Conservation (phyloP, 2,888 invertebrate genomes). For the Heliothis peltigera region DNA sequence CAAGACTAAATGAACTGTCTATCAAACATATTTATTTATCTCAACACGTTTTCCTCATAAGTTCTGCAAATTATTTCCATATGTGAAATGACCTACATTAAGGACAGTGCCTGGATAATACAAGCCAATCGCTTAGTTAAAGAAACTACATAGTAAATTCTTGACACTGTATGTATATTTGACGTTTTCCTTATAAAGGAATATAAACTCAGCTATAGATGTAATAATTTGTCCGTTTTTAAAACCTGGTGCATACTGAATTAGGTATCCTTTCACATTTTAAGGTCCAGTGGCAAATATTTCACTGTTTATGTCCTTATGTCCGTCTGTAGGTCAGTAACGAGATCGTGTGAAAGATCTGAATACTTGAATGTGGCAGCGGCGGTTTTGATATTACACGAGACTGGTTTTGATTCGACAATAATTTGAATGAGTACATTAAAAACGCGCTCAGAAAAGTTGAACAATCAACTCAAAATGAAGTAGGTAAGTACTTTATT, state of each 20-base stretch:
- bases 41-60: slow-evolving; percentile 44
- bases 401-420: slow-evolving; percentile 13
- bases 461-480: neutral
- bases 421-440: neutral
- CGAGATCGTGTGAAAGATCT: slow-evolving; percentile 32
- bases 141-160: neutral
- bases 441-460: neutral
- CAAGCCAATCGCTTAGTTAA: slow-evolving; percentile 19
- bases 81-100: slow-evolving; percentile 53
- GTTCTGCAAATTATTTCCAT: slow-evolving; percentile 46
- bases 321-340: slow-evolving; percentile 42
- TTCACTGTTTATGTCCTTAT: slow-evolving; percentile 23
- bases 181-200: slow-evolving; percentile 1
- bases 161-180: slow-evolving; percentile 7
- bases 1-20: slow-evolving; percentile 20
- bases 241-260: slow-evolving; percentile 3
- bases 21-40: slow-evolving; percentile 24
- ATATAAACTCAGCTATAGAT: neutral
- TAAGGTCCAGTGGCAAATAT: slow-evolving; percentile 24
- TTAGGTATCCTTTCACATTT: slow-evolving; percentile 43
- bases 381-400: neutral
- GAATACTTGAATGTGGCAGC: slow-evolving; percentile 1
- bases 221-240: slow-evolving; percentile 10
- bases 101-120: slow-evolving; percentile 41
- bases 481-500: neutral